Percentiles rank a stretch among this genome's conserved stretches.
These are phyloP conservation scores for Euclidia mi DNA, from an alignment of 2,888 invertebrate genomes.

Conservation along the genomic window DNA sequence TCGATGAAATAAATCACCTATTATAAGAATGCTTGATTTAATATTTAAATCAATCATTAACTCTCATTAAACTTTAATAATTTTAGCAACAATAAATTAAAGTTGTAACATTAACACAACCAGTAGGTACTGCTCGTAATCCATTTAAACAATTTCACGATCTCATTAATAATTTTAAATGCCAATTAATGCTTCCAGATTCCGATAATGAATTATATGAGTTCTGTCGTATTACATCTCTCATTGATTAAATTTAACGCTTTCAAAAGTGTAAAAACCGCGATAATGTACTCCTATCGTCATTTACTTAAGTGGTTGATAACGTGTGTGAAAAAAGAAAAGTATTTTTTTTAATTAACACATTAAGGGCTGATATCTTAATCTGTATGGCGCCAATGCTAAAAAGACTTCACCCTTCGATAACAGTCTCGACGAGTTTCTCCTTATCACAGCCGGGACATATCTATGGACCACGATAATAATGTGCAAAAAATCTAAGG, in stretches of 20 bases:
- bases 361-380: slow-evolving; percentile 86
- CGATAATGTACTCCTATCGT: slow-evolving; percentile 76
- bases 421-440: slow-evolving; percentile 76
- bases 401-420: slow-evolving; percentile 83
- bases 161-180: slow-evolving; percentile 49
- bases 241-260: slow-evolving; percentile 76
- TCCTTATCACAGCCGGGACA: slow-evolving; percentile 78
- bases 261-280: slow-evolving; percentile 80
- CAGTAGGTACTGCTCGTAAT: slow-evolving; percentile 29
- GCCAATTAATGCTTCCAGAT: slow-evolving; percentile 47
- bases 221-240: slow-evolving; percentile 55
- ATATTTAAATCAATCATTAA: neutral
- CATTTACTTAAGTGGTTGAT: slow-evolving; percentile 85
- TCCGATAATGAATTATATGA: slow-evolving; percentile 49
- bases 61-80: too few relatives aligned
- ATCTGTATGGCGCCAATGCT: slow-evolving; percentile 88
- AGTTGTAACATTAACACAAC: slow-evolving; percentile 18
- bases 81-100: too few relatives aligned
- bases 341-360: slow-evolving; percentile 88
- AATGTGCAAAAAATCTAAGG: slow-evolving; percentile 82
- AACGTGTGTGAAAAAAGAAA: slow-evolving; percentile 72
- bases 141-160: slow-evolving; percentile 41
- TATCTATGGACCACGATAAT: slow-evolving; percentile 73
- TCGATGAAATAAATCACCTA: too few relatives aligned
- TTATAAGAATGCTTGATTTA: too few relatives aligned